Evolutionary conservation across 2,113 vertebrate species (phyloP).

Genomic region (Pithys albifrons): DNA sequence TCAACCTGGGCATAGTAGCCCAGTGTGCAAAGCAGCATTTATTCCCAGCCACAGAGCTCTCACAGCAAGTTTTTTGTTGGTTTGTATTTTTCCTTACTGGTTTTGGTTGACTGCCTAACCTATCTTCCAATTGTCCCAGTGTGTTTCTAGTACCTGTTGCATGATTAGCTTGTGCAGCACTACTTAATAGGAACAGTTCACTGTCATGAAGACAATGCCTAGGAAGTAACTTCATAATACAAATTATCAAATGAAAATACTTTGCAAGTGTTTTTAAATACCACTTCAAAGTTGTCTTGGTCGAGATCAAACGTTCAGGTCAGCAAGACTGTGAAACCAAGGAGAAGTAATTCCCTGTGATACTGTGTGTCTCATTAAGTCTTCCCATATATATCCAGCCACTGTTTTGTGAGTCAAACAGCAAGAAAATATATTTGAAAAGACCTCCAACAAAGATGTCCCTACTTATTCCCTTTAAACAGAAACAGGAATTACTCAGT

Average conservation of each 20-base stretch:
- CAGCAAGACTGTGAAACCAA: not conserved
- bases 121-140: not conserved
- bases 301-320: not conserved
- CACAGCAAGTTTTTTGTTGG: not conserved
- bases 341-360: not conserved
- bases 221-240: not conserved
- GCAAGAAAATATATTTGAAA: not conserved
- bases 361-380: not conserved
- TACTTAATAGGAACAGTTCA: not conserved
- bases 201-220: fast-evolving
- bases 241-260: not conserved
- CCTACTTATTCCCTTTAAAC: not conserved
- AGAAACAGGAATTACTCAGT: not conserved
- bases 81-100: not conserved
- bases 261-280: not conserved
- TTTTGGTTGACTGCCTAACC: not conserved
- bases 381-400: not conserved
- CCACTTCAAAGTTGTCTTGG: not conserved
- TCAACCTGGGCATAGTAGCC: not conserved
- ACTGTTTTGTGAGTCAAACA: not conserved
- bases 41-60: not conserved
- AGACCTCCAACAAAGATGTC: not conserved
- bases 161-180: not conserved
- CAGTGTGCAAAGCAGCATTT: not conserved
- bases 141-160: not conserved